Evolutionary conservation across 2,797 vertebrate genomes (phyloP).

Genomic region (Sus cebifrons): DNA sequence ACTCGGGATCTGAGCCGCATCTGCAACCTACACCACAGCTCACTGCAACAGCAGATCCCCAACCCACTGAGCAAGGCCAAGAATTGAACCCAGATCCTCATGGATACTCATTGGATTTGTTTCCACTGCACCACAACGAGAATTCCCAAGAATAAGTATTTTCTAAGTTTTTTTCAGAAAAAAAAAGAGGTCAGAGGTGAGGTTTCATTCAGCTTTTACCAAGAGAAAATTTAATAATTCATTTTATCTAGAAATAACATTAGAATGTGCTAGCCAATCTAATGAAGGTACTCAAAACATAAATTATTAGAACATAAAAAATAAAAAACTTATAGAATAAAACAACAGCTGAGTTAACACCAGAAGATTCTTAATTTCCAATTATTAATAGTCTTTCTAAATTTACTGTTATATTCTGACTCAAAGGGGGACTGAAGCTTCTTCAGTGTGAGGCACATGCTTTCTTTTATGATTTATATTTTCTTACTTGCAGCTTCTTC

Average conservation of each 20-base stretch:
- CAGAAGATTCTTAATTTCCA: neutral
- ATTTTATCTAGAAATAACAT: constrained; percentile 26
- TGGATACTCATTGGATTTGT: too few species aligned
- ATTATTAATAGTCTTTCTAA: constrained; percentile 13
- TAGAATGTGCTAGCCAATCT: neutral
- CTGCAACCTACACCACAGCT: too few species aligned
- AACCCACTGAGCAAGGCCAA: too few species aligned
- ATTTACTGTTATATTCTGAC: neutral
- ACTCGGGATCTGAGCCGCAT: too few species aligned
- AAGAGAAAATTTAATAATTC: constrained; percentile 9
- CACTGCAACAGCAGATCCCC: too few species aligned
- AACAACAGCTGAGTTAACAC: neutral
- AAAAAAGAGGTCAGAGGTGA: neutral
- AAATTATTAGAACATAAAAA: constrained; percentile 28
- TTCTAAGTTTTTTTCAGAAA: neutral
- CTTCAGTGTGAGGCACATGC: neutral
- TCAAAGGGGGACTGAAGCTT: neutral
- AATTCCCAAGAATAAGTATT: neutral
- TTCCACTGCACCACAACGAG: too few species aligned
- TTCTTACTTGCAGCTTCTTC: neutral
- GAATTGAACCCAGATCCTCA: too few species aligned
- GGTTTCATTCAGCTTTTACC: neutral
- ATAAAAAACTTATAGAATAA: constrained; percentile 1
- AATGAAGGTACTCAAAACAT: constrained; percentile 34
- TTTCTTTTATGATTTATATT: neutral